Conservation (phyloP, 2,888 invertebrate species). For the Dascillus cervinus region DNA sequence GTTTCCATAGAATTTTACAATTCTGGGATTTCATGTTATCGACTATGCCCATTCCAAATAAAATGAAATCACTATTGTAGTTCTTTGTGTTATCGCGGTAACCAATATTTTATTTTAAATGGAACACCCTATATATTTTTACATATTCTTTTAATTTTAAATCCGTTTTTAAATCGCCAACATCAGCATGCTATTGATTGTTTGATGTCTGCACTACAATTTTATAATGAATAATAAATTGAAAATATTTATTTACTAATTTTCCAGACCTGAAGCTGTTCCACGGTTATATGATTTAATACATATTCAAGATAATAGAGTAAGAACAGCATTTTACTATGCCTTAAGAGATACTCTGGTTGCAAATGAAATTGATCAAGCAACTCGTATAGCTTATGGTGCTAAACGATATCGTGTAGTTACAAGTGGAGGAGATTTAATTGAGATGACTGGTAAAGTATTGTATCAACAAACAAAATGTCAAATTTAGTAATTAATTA, state of each 20-base stretch:
- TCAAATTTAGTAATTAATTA: not conserved
- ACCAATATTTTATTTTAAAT: no score
- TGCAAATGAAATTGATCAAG: conserved; percentile 80
- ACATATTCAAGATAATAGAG: conserved; percentile 64
- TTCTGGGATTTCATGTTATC: no score
- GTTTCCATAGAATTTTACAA: no score
- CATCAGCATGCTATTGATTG: no score
- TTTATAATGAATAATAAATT: not conserved
- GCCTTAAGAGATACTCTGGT: conserved; percentile 82
- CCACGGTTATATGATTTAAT: conserved; percentile 88
- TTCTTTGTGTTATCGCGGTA: no score
- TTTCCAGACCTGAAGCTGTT: conserved; percentile 70
- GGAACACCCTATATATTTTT: no score
- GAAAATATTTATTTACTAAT: conserved; percentile 1
- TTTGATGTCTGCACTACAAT: no score
- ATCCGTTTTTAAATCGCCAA: no score
- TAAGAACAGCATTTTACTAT: conserved; percentile 85
- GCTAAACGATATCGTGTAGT: conserved; percentile 72
- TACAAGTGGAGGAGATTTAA: conserved; percentile 75
- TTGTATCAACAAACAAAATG: no score
- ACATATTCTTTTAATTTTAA: conserved; percentile 32
- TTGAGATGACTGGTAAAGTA: conserved; percentile 71
- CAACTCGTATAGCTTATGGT: conserved; percentile 80
- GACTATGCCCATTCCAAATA: no score
- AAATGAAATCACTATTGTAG: no score